Percentiles rank a stretch among this genome's conserved stretches.
phyloP scores from a whole-genome alignment of 1,140 invertebrate species.

The Meteorus sp. region DNA sequence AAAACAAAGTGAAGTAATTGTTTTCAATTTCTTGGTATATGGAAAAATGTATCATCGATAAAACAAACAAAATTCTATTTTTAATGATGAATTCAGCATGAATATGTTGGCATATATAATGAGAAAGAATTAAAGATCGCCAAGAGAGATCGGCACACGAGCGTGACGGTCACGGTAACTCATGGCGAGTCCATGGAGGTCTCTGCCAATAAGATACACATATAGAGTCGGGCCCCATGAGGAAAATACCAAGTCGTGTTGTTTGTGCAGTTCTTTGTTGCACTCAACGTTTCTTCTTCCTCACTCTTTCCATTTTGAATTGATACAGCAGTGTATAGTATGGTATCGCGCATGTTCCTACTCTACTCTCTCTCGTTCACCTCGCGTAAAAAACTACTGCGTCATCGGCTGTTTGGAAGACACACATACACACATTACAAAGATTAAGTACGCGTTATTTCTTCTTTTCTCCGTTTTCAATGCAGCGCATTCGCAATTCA shows the following conservation, averaged over 20 bases:
- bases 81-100: background rate
- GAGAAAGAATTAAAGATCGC: background rate
- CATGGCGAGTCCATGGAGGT: slow-evolving; percentile 28
- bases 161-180: slow-evolving; percentile 19
- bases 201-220: no score
- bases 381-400: slow-evolving; percentile 32
- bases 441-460: no score
- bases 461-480: no score
- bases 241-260: slow-evolving; percentile 25
- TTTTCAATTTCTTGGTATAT: no score
- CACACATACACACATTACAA: no score
- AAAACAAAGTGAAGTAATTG: no score
- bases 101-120: background rate
- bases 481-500: no score
- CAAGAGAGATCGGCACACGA: slow-evolving; percentile 4
- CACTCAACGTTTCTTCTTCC: slow-evolving; percentile 2
- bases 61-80: no score
- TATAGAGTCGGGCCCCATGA: slow-evolving; percentile 35
- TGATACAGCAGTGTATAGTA: no score
- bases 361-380: slow-evolving; percentile 32
- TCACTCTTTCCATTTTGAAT: slow-evolving; percentile 11
- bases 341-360: no score
- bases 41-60: no score
- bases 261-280: slow-evolving; percentile 7
- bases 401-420: background rate